These are phyloP conservation scores for Chloromyia formosa DNA, from an alignment of 2,888 invertebrate species.

Conservation along the genomic window DNA sequence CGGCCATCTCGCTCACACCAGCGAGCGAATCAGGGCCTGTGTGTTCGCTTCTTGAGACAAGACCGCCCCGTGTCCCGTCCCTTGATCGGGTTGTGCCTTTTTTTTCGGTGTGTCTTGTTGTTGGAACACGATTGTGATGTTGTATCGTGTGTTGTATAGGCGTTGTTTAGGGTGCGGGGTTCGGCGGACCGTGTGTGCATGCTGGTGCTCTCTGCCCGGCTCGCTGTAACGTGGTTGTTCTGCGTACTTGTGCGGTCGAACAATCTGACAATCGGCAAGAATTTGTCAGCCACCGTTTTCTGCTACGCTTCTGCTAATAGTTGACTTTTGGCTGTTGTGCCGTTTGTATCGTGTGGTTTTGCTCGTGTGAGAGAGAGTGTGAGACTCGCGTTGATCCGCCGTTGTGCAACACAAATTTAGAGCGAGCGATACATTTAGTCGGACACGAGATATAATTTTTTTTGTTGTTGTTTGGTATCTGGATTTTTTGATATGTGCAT, in stretches of 20 bases:
- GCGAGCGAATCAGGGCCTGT: slow-evolving; percentile 42
- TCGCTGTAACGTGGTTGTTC: slow-evolving; percentile 47
- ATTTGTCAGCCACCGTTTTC: slow-evolving; percentile 59
- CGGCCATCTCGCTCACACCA: slow-evolving; percentile 57
- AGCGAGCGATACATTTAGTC: too few relatives aligned
- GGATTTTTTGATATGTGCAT: too few relatives aligned
- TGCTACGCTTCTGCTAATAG: slow-evolving; percentile 56
- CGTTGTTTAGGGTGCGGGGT: too few relatives aligned
- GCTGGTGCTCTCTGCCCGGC: slow-evolving; percentile 47
- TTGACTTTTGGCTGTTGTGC: slow-evolving; percentile 65
- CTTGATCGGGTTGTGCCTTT: background rate
- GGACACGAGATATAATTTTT: too few relatives aligned
- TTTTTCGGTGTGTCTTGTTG: too few relatives aligned
- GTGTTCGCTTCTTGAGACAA: background rate
- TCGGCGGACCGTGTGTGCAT: slow-evolving; percentile 30
- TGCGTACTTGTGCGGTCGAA: slow-evolving; percentile 55
- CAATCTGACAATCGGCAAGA: slow-evolving; percentile 55
- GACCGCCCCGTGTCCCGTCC: slow-evolving; percentile 40
- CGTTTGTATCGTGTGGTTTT: slow-evolving; percentile 59
- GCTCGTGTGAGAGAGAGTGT: slow-evolving; percentile 6
- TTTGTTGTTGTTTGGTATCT: too few relatives aligned
- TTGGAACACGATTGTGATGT: too few relatives aligned
- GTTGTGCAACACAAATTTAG: too few relatives aligned
- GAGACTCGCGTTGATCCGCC: background rate
- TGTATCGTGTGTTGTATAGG: too few relatives aligned